phyloP scores from a whole-genome alignment of 2,113 vertebrate genomes.

The Macroglossus sobrinus region DNA sequence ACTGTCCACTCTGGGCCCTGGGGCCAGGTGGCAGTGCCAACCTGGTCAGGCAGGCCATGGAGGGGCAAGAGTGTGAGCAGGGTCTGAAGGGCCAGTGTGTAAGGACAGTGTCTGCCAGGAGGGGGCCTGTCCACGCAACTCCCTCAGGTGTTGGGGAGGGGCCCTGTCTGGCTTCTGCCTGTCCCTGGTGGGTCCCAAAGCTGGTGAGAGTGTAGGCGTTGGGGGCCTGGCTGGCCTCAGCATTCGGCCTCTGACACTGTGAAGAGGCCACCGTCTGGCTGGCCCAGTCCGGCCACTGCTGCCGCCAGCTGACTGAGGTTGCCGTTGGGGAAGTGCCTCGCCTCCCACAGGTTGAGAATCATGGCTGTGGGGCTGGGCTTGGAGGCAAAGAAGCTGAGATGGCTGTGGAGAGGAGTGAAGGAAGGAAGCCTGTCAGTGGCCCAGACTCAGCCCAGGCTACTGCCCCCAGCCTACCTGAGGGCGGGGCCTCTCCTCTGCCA shows the following conservation, averaged over 20 bases:
- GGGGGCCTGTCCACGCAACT: slow-evolving; percentile 53
- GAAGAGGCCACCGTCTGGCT: slow-evolving; percentile 96
- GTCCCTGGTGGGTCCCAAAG: slow-evolving; percentile 67
- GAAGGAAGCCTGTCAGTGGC: background rate
- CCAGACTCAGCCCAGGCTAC: background rate
- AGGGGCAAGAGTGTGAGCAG: slow-evolving; percentile 38
- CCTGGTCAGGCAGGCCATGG: slow-evolving; percentile 37
- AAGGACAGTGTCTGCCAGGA: slow-evolving; percentile 39
- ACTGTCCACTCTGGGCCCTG: slow-evolving; percentile 19
- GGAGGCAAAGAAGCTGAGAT: slow-evolving; percentile 97
- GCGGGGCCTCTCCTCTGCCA: background rate
- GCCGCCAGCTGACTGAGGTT: slow-evolving; percentile 98
- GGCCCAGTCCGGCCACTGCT: slow-evolving; percentile 96
- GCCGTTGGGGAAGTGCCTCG: slow-evolving; percentile 96
- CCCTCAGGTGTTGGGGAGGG: background rate
- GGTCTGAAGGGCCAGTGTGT: slow-evolving; percentile 52
- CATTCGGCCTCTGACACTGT: slow-evolving; percentile 97
- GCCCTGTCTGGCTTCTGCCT: slow-evolving; percentile 48
- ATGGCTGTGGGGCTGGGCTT: slow-evolving; percentile 97
- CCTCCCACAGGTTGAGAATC: slow-evolving; percentile 99
- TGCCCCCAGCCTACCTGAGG: background rate
- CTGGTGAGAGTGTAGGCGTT: slow-evolving; percentile 67
- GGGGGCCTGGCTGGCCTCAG: slow-evolving; percentile 75
- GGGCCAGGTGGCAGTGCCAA: slow-evolving; percentile 52
- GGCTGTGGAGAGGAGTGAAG: slow-evolving; percentile 80